These are phyloP conservation scores for Sceloporus undulatus DNA, from an alignment of 2,113 vertebrate species.

Conservation along the genomic window DNA sequence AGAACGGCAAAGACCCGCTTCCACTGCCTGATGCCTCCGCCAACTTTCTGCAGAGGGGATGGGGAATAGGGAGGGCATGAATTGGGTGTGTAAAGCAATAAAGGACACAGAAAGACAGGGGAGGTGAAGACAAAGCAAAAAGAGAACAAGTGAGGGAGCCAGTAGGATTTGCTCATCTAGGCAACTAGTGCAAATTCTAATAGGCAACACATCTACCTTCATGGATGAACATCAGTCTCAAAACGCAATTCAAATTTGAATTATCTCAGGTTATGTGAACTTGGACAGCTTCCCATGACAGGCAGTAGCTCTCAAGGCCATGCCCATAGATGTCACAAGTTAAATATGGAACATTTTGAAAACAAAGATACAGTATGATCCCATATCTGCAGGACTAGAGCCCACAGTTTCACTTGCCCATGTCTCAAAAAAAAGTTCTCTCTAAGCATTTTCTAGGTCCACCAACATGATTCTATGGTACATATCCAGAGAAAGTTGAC, in stretches of 20 bases:
- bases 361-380: too few species aligned
- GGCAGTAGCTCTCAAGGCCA: neutral
- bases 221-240: neutral
- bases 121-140: neutral
- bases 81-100: constrained; percentile 12
- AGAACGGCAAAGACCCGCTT: constrained; percentile 92
- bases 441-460: too few species aligned
- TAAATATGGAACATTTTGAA: too few species aligned
- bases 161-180: neutral
- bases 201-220: neutral
- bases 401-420: too few species aligned
- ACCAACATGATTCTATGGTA: too few species aligned
- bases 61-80: constrained; percentile 54
- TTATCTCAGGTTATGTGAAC: neutral
- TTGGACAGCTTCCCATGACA: neutral
- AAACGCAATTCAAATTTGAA: neutral
- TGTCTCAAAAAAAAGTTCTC: too few species aligned
- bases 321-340: neutral
- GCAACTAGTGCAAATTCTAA: neutral
- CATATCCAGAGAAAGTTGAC: too few species aligned
- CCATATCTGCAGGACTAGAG: too few species aligned
- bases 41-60: constrained; percentile 88
- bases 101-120: neutral
- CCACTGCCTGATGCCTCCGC: constrained; percentile 94
- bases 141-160: neutral